A percentile compares a stretch with the other conserved stretches of the same genome.
Conservation (phyloP, 2,888 invertebrate genomes). For the Microchrysa polita region DNA sequence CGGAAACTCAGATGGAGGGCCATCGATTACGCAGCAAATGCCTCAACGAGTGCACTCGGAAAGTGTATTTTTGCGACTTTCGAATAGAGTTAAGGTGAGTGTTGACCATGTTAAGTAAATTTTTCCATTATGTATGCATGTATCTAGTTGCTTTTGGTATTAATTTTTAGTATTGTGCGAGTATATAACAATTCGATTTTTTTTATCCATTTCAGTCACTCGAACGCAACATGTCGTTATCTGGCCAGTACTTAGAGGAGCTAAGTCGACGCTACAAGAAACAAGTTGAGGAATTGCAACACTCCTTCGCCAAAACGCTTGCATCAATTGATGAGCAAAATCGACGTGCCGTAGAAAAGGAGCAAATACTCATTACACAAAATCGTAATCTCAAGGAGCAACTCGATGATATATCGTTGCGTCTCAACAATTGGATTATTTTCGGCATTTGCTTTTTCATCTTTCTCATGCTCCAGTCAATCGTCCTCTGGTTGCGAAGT, state of each 20-base stretch:
- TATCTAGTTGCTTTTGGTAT: no score
- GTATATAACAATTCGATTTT: no score
- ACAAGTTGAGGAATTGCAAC: conserved; percentile 95
- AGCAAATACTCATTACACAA: conserved; percentile 82
- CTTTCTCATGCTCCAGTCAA: conserved; percentile 42
- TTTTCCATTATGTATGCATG: not conserved
- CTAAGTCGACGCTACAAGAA: conserved; percentile 94
- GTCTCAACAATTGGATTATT: conserved; percentile 65
- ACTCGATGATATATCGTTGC: conserved; percentile 70
- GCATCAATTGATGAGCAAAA: conserved; percentile 77
- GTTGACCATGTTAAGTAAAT: no score
- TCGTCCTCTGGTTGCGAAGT: conserved; percentile 42
- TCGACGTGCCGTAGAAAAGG: conserved; percentile 75
- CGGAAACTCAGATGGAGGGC: conserved; percentile 50
- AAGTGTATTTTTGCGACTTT: conserved; percentile 94
- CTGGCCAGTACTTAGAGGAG: conserved; percentile 96
- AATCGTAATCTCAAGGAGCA: conserved; percentile 74
- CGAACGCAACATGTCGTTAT: conserved; percentile 96
- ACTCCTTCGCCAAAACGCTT: conserved; percentile 81
- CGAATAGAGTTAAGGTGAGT: conserved; percentile 90
- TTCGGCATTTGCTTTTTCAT: conserved; percentile 44
- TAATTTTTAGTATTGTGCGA: no score
- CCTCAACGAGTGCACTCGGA: conserved; percentile 76
- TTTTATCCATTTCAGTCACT: conserved; percentile 72
- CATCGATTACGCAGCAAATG: conserved; percentile 33